Evolutionary conservation across 2,113 vertebrate species (phyloP).

Genomic region (Spilogale gracilis): DNA sequence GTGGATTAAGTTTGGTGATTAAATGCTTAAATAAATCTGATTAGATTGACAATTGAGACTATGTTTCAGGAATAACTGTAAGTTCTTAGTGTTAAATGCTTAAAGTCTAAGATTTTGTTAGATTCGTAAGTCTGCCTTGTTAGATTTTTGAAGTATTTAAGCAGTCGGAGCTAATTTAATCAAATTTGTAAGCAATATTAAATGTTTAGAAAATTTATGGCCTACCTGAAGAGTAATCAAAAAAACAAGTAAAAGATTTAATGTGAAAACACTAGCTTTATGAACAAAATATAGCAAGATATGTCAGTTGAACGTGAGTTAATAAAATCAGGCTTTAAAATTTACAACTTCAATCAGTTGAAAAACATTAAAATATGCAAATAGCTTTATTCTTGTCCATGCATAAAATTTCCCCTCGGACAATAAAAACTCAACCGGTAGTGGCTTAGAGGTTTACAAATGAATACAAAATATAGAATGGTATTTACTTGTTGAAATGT

Average conservation of each 20-base stretch:
- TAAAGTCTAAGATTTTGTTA: conserved; percentile 45
- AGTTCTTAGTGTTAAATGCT: conserved; percentile 5
- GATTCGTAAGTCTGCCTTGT: conserved; percentile 40
- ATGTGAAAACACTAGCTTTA: background rate
- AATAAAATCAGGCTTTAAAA: background rate
- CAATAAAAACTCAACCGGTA: background rate
- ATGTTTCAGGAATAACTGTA: background rate
- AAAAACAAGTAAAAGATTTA: background rate
- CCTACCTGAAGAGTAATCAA: background rate
- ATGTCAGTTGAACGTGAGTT: background rate
- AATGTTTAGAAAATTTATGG: conserved; percentile 32
- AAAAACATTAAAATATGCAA: conserved; percentile 12
- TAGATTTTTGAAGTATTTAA: conserved; percentile 50
- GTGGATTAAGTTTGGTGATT: background rate
- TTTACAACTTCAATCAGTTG: conserved; percentile 29
- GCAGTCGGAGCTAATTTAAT: conserved; percentile 42
- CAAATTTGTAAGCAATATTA: conserved; percentile 32
- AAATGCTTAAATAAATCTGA: conserved; percentile 19
- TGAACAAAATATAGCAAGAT: background rate
- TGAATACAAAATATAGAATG: background rate
- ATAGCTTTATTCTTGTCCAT: background rate
- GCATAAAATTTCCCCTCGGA: background rate
- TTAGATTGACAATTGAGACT: background rate
- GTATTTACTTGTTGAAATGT: background rate
- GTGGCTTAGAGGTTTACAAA: background rate